A percentile compares a stretch with the other conserved stretches of the same genome.
Evolutionary conservation across 2,113 vertebrate species (phyloP).

Genomic region (Ctenomys sociabilis): DNA sequence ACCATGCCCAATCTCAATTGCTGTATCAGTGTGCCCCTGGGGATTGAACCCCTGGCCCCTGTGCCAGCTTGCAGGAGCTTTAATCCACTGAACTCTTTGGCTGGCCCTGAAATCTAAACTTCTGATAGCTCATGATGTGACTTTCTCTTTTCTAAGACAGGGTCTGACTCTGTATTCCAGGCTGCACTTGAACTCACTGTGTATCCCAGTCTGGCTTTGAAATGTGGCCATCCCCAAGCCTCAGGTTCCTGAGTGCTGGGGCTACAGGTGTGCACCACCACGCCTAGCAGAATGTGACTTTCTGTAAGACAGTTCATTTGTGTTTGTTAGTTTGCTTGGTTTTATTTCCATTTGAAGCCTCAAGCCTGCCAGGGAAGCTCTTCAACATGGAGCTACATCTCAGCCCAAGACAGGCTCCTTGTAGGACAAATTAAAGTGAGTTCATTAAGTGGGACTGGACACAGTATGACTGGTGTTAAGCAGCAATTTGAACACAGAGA

Average conservation of each 20-base stretch:
- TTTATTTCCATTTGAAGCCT: background rate
- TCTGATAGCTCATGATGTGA: background rate
- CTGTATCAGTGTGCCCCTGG: no score
- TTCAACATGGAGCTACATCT: background rate
- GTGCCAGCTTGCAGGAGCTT: no score
- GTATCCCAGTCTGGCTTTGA: background rate
- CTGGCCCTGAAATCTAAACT: background rate
- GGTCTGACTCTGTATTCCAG: background rate
- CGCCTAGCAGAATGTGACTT: background rate
- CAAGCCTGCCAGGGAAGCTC: background rate
- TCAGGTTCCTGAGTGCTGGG: background rate
- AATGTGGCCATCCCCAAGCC: background rate
- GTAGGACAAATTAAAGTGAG: constrained; percentile 13
- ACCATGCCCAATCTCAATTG: no score
- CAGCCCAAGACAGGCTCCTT: background rate
- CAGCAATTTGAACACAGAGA: background rate
- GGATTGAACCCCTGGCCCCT: no score
- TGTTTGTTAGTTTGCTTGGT: background rate
- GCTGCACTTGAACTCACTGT: background rate
- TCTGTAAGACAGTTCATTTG: background rate
- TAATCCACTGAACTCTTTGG: no score
- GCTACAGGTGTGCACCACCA: background rate
- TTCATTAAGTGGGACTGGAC: background rate
- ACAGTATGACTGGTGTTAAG: background rate
- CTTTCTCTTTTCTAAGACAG: background rate